Percentiles rank a stretch among this genome's conserved stretches.
These are phyloP conservation scores for Megalurothrips usitatus DNA, from an alignment of 2,888 invertebrate genomes.

Conservation along the genomic window DNA sequence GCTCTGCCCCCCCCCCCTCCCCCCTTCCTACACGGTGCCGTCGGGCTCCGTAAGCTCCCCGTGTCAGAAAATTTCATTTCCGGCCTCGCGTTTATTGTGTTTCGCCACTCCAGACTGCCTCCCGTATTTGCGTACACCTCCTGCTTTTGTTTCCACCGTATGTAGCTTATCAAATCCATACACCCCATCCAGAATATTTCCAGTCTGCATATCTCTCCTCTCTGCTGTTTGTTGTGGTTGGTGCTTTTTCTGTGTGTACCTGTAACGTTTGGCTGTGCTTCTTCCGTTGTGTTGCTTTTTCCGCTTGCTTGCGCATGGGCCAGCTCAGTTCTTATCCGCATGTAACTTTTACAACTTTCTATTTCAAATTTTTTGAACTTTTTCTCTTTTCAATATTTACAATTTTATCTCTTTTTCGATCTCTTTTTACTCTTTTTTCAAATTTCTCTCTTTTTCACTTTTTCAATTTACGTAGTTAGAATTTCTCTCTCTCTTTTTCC, in stretches of 20 bases:
- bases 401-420: neutral
- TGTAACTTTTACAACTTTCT: neutral
- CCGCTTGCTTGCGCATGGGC: neutral
- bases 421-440: neutral
- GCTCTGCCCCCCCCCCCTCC: too few species aligned
- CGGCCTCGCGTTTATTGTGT: neutral
- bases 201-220: neutral
- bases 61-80: neutral
- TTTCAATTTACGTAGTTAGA: constrained; percentile 10
- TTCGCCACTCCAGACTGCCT: neutral
- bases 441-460: neutral
- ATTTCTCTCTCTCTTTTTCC: neutral
- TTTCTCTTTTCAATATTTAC: neutral
- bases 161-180: constrained; percentile 15
- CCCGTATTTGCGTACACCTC: neutral
- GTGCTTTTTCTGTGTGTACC: neutral
- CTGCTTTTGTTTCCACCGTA: neutral
- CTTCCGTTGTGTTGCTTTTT: neutral
- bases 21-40: neutral
- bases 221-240: neutral
- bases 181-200: constrained; percentile 2
- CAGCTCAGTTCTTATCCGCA: neutral
- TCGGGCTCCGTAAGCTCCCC: neutral
- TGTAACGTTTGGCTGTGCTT: neutral
- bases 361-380: neutral